Conservation (phyloP, 2,797 vertebrate species). For the Xiphorhynchus erythropygius region DNA sequence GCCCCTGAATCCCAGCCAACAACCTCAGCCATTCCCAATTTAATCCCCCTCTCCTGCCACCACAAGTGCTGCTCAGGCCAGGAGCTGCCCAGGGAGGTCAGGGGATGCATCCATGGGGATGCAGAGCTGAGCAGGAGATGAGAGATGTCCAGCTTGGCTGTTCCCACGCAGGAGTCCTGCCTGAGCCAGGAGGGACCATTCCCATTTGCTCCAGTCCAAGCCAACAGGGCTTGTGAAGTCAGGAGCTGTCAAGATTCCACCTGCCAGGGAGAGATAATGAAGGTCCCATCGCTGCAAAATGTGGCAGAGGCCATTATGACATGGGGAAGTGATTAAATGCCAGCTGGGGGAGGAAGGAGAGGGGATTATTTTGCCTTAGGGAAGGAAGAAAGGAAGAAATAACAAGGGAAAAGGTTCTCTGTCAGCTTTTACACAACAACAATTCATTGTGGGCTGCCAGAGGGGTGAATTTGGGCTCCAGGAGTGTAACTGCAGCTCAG, state of each 20-base stretch:
- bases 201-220: not conserved
- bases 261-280: not conserved
- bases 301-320: not conserved
- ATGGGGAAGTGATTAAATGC: not conserved
- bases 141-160: not conserved
- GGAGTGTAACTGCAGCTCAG: not conserved
- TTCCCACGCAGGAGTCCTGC: accelerated
- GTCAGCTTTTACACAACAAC: not conserved
- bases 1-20: not conserved
- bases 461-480: not conserved
- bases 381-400: not conserved
- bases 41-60: not conserved
- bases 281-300: accelerated
- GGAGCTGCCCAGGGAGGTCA: not conserved
- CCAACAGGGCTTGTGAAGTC: not conserved
- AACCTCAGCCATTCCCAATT: accelerated
- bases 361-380: not conserved
- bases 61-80: accelerated
- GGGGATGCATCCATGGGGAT: not conserved
- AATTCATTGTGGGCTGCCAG: not conserved
- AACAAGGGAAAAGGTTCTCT: not conserved
- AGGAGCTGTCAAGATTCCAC: not conserved
- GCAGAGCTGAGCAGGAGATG: not conserved
- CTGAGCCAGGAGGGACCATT: not conserved
- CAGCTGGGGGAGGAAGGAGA: not conserved